Evolutionary conservation across 2,888 invertebrate species (phyloP).

Genomic region (Oscheius sp.): DNA sequence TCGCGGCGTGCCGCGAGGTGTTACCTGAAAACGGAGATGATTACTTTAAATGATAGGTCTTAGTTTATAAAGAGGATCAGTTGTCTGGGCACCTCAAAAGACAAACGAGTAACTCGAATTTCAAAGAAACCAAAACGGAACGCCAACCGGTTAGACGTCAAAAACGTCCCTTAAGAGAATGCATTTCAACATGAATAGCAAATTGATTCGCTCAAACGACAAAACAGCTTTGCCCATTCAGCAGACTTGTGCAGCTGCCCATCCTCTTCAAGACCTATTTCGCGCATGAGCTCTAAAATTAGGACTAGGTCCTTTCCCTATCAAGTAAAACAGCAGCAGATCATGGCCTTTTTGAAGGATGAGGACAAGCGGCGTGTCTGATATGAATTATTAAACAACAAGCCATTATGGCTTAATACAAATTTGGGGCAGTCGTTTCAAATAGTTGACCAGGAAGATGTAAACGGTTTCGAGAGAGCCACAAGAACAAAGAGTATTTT

Average conservation of each 20-base stretch:
- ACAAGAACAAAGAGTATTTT: slow-evolving; percentile 27
- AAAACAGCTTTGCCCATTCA: slow-evolving; percentile 22
- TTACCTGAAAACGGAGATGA: slow-evolving; percentile 6
- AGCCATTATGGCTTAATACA: slow-evolving; percentile 23
- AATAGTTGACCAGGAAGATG: not conserved
- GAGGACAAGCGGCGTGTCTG: slow-evolving; percentile 29
- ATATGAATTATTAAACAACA: slow-evolving; percentile 29
- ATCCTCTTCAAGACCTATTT: slow-evolving; percentile 24
- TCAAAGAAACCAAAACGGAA: slow-evolving; percentile 3
- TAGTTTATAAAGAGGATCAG: not conserved
- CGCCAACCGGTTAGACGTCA: not conserved
- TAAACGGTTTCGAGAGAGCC: not conserved
- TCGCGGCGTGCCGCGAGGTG: slow-evolving; percentile 27
- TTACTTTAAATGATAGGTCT: not conserved
- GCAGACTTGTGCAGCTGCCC: slow-evolving; percentile 4
- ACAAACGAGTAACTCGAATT: not conserved
- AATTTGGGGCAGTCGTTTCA: not conserved
- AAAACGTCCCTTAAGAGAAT: slow-evolving; percentile 11
- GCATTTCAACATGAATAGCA: slow-evolving; percentile 33
- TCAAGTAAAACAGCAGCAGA: slow-evolving; percentile 14
- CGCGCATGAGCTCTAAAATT: slow-evolving; percentile 15
- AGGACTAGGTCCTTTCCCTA: not conserved
- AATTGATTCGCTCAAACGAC: slow-evolving; percentile 5
- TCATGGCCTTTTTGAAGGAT: slow-evolving; percentile 25
- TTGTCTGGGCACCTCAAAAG: not conserved